Conservation (phyloP, 53 echinoderm and acorn worm species). For the Echinarachnius parma region DNA sequence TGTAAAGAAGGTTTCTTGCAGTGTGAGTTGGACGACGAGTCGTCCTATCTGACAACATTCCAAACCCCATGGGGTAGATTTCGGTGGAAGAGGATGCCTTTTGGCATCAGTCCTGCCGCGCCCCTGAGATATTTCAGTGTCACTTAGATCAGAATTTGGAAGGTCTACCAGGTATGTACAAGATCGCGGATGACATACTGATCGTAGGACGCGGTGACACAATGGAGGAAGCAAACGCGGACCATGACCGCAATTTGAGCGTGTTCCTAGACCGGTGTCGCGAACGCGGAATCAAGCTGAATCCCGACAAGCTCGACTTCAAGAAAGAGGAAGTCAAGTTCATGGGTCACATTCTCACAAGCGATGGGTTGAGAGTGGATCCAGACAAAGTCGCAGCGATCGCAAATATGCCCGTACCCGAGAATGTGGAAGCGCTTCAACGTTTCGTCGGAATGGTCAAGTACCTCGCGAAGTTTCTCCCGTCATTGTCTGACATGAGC, state of each 20-base stretch:
- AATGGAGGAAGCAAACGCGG: conserved; percentile 38
- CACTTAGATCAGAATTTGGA: conserved; percentile 50
- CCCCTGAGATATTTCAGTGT: conserved; percentile 52
- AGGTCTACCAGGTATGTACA: conserved; percentile 42
- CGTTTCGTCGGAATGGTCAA: conserved; percentile 47
- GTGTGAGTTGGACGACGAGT: conserved; percentile 34
- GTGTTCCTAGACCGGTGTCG: conserved; percentile 35
- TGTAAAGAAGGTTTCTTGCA: conserved; percentile 49
- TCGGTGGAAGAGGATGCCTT: conserved; percentile 49
- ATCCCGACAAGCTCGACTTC: conserved; percentile 37
- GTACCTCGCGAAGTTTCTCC: conserved; percentile 49
- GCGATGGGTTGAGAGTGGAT: conserved; percentile 31
- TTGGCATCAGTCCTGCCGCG: conserved; percentile 48
- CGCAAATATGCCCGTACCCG: conserved; percentile 12
- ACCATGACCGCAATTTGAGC: conserved; percentile 46
- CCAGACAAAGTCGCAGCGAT: conserved; percentile 31
- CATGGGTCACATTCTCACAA: conserved; percentile 40
- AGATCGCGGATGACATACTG: conserved; percentile 51
- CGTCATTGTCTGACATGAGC: conserved; percentile 12
- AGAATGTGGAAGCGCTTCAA: conserved; percentile 26
- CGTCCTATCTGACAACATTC: conserved; percentile 48
- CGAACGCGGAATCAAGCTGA: conserved; percentile 27
- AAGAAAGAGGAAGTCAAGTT: conserved; percentile 35
- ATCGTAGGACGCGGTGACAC: conserved; percentile 45
- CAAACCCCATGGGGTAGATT: conserved; percentile 51